Evolutionary conservation across 2,113 vertebrate species (phyloP).

Genomic region (Cryptotis parvus): DNA sequence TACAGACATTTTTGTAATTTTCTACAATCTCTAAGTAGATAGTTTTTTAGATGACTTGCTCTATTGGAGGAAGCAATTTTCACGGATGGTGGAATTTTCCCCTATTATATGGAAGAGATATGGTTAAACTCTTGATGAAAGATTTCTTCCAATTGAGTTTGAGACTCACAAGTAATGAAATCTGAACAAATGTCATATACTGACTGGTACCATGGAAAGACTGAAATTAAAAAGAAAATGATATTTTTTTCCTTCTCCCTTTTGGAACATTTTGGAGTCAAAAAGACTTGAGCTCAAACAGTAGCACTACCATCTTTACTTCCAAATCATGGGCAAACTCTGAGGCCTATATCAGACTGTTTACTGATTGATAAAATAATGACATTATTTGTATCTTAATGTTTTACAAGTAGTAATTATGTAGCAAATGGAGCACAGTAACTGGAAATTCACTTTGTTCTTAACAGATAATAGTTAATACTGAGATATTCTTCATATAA

Average conservation of each 20-base stretch:
- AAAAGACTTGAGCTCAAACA: neutral
- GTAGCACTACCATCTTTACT: neutral
- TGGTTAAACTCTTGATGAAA: constrained; percentile 75
- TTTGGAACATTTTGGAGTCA: constrained; percentile 24
- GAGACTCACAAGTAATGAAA: constrained; percentile 69
- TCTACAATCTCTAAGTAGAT: constrained; percentile 63
- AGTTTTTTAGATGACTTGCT: constrained; percentile 67
- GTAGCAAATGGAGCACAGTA: neutral
- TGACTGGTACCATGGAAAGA: constrained; percentile 35
- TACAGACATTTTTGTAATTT: constrained; percentile 64
- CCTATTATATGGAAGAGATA: constrained; percentile 69
- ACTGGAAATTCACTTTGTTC: neutral
- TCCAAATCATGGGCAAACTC: neutral
- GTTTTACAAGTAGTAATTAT: neutral
- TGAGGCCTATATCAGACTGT: neutral
- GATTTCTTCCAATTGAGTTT: constrained; percentile 75
- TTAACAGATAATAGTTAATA: neutral
- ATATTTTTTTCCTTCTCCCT: neutral
- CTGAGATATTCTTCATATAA: neutral
- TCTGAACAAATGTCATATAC: constrained; percentile 61
- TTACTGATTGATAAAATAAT: constrained; percentile 22
- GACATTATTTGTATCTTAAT: neutral
- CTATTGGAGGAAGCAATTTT: constrained; percentile 74
- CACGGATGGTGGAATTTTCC: constrained; percentile 69
- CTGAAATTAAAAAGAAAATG: constrained; percentile 66